Conservation (phyloP, 2,888 invertebrate species). For the Leucania comma region DNA sequence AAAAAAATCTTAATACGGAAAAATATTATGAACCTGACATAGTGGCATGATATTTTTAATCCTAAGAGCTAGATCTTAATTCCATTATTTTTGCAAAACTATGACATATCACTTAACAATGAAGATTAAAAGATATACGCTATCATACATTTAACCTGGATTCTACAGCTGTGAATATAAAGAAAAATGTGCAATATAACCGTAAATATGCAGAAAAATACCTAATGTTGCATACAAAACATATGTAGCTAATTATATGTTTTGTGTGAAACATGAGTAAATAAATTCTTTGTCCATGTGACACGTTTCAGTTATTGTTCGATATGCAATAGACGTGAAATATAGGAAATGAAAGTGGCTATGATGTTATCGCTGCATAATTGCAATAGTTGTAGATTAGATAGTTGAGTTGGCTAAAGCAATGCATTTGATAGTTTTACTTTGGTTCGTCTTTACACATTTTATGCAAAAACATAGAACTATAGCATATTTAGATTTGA, state of each 20-base stretch:
- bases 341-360: constrained; percentile 54
- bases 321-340: constrained; percentile 46
- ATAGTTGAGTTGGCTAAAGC: constrained; percentile 10
- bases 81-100: constrained; percentile 8
- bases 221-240: constrained; percentile 1
- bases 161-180: neutral
- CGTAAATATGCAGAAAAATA: neutral
- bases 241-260: neutral
- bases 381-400: constrained; percentile 34
- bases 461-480: neutral
- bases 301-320: constrained; percentile 39
- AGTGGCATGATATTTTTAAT: constrained; percentile 20
- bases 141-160: constrained; percentile 17
- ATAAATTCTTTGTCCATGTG: constrained; percentile 14
- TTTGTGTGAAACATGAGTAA: constrained; percentile 12
- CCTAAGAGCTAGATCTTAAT: constrained; percentile 20
- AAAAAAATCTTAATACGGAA: neutral
- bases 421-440: constrained; percentile 20
- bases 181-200: constrained; percentile 6
- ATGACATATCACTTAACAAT: neutral
- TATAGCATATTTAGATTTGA: neutral
- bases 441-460: neutral
- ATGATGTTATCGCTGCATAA: constrained; percentile 41
- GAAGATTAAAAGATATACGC: constrained; percentile 19
- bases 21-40: neutral